Evolutionary conservation across 2,113 vertebrate genomes (phyloP).

Genomic region (Shinisaurus crocodilurus): DNA sequence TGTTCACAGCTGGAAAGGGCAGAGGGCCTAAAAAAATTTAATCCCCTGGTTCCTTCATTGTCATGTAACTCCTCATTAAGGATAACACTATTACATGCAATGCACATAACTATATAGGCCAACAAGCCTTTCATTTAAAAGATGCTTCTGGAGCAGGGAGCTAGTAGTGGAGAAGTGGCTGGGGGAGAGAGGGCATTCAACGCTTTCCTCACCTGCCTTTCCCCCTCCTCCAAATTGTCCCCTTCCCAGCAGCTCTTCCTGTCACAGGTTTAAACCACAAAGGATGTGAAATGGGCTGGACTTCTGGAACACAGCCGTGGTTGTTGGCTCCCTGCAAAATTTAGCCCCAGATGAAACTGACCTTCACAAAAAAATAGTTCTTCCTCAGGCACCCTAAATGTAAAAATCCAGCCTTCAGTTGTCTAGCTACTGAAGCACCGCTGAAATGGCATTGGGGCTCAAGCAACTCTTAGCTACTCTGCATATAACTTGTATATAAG

Average conservation of each 20-base stretch:
- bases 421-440: neutral
- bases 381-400: neutral
- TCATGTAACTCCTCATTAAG: neutral
- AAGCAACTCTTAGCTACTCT: neutral
- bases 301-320: neutral
- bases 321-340: neutral
- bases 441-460: neutral
- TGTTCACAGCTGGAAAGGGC: neutral
- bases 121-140: neutral
- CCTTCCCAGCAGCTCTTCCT: neutral
- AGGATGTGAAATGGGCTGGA: neutral
- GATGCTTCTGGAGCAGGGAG: neutral
- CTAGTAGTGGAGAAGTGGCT: neutral
- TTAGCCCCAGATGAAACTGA: neutral
- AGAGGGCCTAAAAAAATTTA: neutral
- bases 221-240: neutral
- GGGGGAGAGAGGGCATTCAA: neutral
- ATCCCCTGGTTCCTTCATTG: neutral
- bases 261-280: neutral
- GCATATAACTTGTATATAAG: neutral
- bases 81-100: neutral
- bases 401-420: neutral
- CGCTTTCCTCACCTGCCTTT: neutral
- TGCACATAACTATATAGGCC: too few relatives aligned
- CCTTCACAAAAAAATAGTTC: neutral